These are phyloP conservation scores for Astur gentilis DNA, from an alignment of 2,113 vertebrate species.

Conservation along the genomic window DNA sequence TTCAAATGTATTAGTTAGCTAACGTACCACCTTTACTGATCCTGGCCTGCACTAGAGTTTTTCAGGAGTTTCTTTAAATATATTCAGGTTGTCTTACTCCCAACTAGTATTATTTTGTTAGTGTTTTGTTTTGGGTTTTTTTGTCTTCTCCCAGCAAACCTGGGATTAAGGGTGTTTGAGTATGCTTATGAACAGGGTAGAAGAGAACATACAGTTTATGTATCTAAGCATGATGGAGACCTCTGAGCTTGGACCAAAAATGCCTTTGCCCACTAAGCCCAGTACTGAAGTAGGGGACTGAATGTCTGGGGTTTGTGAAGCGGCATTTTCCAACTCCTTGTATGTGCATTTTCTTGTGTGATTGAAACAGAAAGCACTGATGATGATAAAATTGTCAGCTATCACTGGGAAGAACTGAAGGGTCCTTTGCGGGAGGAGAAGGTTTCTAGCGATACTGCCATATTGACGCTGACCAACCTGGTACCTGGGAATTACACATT, in stretches of 20 bases:
- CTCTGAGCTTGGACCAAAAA: not conserved
- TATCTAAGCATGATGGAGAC: not conserved
- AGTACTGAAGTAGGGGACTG: not conserved
- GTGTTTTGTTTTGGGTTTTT: not conserved
- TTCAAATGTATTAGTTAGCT: fast-evolving
- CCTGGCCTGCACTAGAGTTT: not conserved
- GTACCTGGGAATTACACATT: conserved; percentile 97
- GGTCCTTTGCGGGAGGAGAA: conserved; percentile 94
- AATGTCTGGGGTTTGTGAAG: not conserved
- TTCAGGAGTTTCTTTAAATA: not conserved
- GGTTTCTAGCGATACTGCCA: conserved; percentile 83
- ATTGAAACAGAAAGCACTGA: conserved; percentile 88
- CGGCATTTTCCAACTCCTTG: not conserved
- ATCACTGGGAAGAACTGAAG: conserved; percentile 95
- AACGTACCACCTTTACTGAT: not conserved
- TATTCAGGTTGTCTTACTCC: not conserved
- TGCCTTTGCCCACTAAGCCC: not conserved
- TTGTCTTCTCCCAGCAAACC: not conserved
- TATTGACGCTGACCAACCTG: conserved; percentile 88
- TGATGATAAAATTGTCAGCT: conserved; percentile 91
- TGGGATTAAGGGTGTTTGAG: not conserved
- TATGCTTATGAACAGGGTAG: not conserved
- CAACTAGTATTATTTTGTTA: not conserved
- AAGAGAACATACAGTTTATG: not conserved
- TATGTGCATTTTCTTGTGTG: not conserved